Evolutionary conservation across 2,113 vertebrate species (phyloP), one percentile per base, ranked within the genome.

Genomic region (Scomber colias): DNA sequence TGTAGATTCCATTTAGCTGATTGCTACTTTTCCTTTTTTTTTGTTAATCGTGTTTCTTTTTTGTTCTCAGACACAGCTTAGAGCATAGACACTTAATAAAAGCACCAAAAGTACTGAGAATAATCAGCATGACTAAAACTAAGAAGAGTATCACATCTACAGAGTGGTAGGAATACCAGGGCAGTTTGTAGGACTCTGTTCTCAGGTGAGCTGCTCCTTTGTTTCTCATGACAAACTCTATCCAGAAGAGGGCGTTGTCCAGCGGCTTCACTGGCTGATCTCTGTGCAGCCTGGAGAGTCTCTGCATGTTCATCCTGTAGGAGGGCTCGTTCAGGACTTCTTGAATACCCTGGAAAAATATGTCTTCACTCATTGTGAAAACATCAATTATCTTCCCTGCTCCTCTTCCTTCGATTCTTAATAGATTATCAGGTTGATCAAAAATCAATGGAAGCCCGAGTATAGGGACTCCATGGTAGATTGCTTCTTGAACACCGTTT

Each of bases 141-240:
- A 91, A 69, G 16, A 92, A 53, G 0, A 77, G n/a, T 2, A 92
- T 48, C 16, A 92, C 90, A 79, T 95, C 94, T 12, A 93, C 72
- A 51, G 90, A 89, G 78, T 94, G 40, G 60, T 93, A 95, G 19
- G 81, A 71, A 44, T 93, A 94, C 94, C 94, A 95, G 10, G 93
- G 84, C 68, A 94, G 82, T 72, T 57, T 91, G 86, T 93, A 93
- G 14, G 92, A 93, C 56, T 94, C 93, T 0, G 93, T 89, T 46
- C 85, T 91, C 16, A 95, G 87, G 82, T 95, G 94, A 75, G 88
- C 84, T 3, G 94, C 94, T 60, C 94, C 94, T 91, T 90, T 92
- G 83, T 95, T 92, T 64, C 92, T 92, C 81, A 95, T 94, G 44
- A 95, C 93, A 84, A 91, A 95, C 91, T 95, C 94, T 17, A 93